Percentiles rank a stretch among this genome's conserved stretches.
Evolutionary conservation across 1,140 invertebrate genomes (phyloP).

Genomic region (Heliconius melpomene): DNA sequence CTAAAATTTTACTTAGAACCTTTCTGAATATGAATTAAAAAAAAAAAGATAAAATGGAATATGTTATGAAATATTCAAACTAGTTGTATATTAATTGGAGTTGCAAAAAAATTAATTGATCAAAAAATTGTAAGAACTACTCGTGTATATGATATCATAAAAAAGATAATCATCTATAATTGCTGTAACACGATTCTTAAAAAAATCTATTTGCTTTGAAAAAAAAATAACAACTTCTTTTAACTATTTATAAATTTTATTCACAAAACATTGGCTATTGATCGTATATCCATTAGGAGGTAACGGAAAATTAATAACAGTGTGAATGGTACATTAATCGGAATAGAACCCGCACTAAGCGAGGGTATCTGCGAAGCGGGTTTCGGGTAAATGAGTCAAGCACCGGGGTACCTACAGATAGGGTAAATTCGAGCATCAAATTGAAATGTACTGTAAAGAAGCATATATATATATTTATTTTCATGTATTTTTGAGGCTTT

Average conservation of each 20-base stretch:
- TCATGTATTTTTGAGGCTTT: background rate
- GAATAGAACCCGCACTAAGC: constrained; percentile 31
- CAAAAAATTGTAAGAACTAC: background rate
- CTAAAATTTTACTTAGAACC: no score
- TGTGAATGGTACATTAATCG: constrained; percentile 5
- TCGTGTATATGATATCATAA: background rate
- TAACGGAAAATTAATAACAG: constrained; percentile 31
- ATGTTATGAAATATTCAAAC: background rate
- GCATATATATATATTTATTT: background rate
- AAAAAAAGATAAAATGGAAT: background rate
- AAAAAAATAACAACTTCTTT: background rate
- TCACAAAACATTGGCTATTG: constrained; percentile 26
- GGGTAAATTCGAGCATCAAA: constrained; percentile 15
- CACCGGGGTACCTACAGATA: constrained; percentile 43
- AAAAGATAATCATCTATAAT: constrained; percentile 1
- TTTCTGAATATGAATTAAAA: background rate
- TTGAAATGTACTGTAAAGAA: background rate
- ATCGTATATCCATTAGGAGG: constrained; percentile 14
- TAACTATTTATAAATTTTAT: constrained; percentile 12
- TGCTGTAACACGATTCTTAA: background rate
- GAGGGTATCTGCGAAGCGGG: constrained; percentile 37
- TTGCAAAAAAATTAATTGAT: background rate
- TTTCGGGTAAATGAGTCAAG: constrained; percentile 42
- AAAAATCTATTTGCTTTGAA: no score
- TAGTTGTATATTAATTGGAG: background rate